Base-by-base conservation (phyloP, 2,888 invertebrate species). In the Acleris cristana region DNA sequence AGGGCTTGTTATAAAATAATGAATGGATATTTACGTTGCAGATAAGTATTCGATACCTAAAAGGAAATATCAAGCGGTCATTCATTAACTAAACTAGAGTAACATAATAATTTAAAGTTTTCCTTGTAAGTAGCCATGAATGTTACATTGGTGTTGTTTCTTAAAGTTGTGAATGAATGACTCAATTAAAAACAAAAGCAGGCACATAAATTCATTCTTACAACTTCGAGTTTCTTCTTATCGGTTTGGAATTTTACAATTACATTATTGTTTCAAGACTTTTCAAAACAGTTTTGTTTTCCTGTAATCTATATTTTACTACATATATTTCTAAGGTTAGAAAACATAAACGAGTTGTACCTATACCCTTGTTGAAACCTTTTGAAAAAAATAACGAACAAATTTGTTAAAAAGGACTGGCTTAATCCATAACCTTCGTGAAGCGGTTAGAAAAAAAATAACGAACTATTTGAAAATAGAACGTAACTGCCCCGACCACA, bases 401-500 rank as follows among this genome's bases (percentile, higher is more conserved):
- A 51, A 10, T 6, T 4, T 18, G 0, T 40, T 26, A 51, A 51
- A 58, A 12, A n/a, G 40, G 57, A 45, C 56, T 45, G 54, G 3
- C 40, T 4, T 59, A 21, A 30, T 60, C 51, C 26, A 52, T 34
- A 62, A 57, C 66, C 52, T 52, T 52, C 61, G 40, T 18, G 23
- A 59, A 53, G 56, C 59, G 30, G 64, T 59, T 59, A 19, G 51
- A 51, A 62, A 57, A 57, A 62, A 62, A 69, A 34, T 65, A 69
- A 69, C 65, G 69, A 59, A 66, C 63, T 59, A 64, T 61, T 61
- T 65, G 52, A 53, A 65, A 58, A 58, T 21, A 52, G 65, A 62
- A 65, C 62, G 40, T 21, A 85, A 84, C 84, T 80, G 79, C 77
- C 80, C 82, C 72, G 69, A 83, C 83, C 80, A 80, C 82, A 82